Conservation (phyloP, 2,888 invertebrate genomes). For the Griposia aprilina region DNA sequence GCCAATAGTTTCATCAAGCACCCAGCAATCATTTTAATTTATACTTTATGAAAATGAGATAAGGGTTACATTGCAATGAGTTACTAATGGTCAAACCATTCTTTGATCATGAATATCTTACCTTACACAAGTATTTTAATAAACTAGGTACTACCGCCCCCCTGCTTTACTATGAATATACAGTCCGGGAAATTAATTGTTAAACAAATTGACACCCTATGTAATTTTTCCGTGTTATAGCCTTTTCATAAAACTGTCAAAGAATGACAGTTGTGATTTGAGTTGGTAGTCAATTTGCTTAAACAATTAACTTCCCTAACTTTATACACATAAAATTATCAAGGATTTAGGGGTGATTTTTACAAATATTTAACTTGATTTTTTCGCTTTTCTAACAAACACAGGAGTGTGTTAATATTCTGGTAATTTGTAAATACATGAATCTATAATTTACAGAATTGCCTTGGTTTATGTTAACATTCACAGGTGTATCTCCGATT, state of each 20-base stretch:
- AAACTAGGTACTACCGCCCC: neutral
- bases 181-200: neutral
- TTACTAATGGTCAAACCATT: neutral
- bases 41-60: neutral
- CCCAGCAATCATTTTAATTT: neutral
- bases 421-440: neutral
- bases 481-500: too few relatives aligned
- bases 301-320: neutral
- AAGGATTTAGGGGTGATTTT: neutral
- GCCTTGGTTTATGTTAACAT: neutral
- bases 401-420: neutral
- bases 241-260: neutral
- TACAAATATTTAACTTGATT: neutral
- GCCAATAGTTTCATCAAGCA: neutral
- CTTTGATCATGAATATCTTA: neutral
- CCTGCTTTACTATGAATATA: neutral
- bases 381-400: neutral
- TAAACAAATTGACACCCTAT: neutral
- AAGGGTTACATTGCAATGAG: neutral
- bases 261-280: neutral
- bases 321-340: neutral
- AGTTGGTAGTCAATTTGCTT: neutral
- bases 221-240: neutral
- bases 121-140: neutral
- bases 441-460: neutral